Evolutionary conservation across 2,888 invertebrate genomes (phyloP), one percentile per base, ranked within the genome.

Genomic region (Patella depressa): DNA sequence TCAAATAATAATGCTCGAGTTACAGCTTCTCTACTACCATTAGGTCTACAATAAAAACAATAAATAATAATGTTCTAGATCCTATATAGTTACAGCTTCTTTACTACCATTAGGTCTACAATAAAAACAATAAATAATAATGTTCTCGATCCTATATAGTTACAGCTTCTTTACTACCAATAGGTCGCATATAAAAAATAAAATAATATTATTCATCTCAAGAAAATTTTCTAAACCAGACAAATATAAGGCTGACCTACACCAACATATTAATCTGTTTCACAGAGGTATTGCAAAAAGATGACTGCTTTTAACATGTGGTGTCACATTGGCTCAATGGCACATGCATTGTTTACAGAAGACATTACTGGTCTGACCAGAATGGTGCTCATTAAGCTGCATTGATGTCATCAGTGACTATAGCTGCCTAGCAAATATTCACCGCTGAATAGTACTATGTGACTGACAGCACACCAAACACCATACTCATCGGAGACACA

Each of bases 1-100:
- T 99, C 99, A 92, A 98, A 98, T 78, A 98, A 93, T 71, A 98
- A 92, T 0, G 96, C 97, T 90, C 94, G 94, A 79, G 98, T 94
- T 53, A 94, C 93, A 0, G 93, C 93, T 3, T 85, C 73, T 14
- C 77, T 55, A 70, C 89, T 84, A 45, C 88, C 89, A 4, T 65
- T 79, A 3, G 93, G 93, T 3, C 92, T 91, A 81, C 34, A 85
- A 79, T 73, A 57, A 71, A 74, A 71, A 53, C n/a, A 55, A 74
- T 53, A 12, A 98, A 98, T 78, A 98, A 93, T 71, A 98, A 92
- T 0, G 96, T 97, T 90, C 94, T 94, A 79, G 98, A 29, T 29
- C 29, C 29, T 29, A 29, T 29, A 29, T 29, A 29, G 3, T 94
- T 53, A 94, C 93, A 0, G 93, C 93, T 3, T 85, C 73, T 12